phyloP scores from a whole-genome alignment of 2,888 invertebrate genomes.

The Gryllus longicercus region DNA sequence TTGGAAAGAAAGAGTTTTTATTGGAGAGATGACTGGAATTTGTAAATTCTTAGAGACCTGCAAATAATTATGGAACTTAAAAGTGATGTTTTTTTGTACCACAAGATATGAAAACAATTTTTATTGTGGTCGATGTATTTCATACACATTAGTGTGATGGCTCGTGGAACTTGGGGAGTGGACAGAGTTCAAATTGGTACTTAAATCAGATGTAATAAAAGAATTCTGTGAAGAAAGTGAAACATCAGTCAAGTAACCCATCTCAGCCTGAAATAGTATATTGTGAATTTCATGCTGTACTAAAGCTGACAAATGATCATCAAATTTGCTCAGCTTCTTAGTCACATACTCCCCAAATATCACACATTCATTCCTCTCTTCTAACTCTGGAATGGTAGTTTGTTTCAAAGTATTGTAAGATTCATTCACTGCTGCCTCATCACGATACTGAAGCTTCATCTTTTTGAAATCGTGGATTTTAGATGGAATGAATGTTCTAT shows the following conservation, averaged over 20 bases:
- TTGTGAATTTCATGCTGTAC: not conserved
- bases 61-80: no score
- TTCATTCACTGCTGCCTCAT: not conserved
- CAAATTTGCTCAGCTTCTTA: not conserved
- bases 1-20: no score
- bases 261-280: not conserved
- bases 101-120: no score
- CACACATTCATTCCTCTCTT: not conserved
- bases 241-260: not conserved
- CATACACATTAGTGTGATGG: not conserved
- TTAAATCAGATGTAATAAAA: not conserved
- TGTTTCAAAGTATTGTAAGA: not conserved
- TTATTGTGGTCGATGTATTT: not conserved
- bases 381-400: not conserved
- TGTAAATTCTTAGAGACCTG: no score
- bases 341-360: slow-evolving; percentile 5
- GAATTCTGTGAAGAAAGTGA: not conserved
- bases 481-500: not conserved
- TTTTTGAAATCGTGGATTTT: not conserved
- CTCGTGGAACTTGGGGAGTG: not conserved
- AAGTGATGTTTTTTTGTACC: no score
- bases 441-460: not conserved
- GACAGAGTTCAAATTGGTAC: not conserved
- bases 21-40: no score
- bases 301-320: not conserved